Percentiles rank a stretch among this genome's conserved stretches.
phyloP scores from a whole-genome alignment of 2,113 vertebrate species.

The Etheostoma cragini region DNA sequence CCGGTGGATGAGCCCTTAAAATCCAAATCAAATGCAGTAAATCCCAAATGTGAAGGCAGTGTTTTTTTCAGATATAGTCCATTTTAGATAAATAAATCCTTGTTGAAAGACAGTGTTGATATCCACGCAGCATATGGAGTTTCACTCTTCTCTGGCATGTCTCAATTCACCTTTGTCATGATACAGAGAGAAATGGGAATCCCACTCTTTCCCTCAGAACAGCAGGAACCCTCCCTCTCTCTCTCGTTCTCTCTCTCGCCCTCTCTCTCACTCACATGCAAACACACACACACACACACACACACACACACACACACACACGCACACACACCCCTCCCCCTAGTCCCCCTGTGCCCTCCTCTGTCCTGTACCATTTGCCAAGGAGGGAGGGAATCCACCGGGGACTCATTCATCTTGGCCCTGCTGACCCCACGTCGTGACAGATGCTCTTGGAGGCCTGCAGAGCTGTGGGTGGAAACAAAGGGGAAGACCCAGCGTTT shows the following conservation, averaged over 20 bases:
- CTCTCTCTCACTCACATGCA: conserved; percentile 78
- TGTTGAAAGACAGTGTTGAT: neutral
- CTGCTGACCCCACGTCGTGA: conserved; percentile 90
- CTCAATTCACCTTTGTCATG: conserved; percentile 80
- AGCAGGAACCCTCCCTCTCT: conserved; percentile 71
- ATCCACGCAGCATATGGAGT: conserved; percentile 58
- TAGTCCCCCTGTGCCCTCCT: conserved; percentile 87
- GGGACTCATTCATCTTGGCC: conserved; percentile 97
- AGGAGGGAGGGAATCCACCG: conserved; percentile 89
- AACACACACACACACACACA: conserved; percentile 67
- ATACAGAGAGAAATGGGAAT: conserved; percentile 85
- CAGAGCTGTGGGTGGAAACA: conserved; percentile 82
- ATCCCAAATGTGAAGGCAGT: conserved; percentile 47
- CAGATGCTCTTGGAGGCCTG: conserved; percentile 93
- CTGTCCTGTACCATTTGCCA: conserved; percentile 96
- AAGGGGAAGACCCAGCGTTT: conserved; percentile 87
- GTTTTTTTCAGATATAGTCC: conserved; percentile 55
- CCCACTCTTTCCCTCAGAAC: conserved; percentile 79
- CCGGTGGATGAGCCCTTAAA: conserved; percentile 21
- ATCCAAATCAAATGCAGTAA: conserved; percentile 60
- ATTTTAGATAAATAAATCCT: conserved; percentile 62
- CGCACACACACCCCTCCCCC: conserved; percentile 73
- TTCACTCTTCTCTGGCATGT: conserved; percentile 66
- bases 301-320: conserved; percentile 64
- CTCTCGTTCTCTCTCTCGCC: conserved; percentile 82